A percentile compares a stretch with the other conserved stretches of the same genome.
Conservation (phyloP, 2,797 vertebrate genomes). For the Lepus townsendii region DNA sequence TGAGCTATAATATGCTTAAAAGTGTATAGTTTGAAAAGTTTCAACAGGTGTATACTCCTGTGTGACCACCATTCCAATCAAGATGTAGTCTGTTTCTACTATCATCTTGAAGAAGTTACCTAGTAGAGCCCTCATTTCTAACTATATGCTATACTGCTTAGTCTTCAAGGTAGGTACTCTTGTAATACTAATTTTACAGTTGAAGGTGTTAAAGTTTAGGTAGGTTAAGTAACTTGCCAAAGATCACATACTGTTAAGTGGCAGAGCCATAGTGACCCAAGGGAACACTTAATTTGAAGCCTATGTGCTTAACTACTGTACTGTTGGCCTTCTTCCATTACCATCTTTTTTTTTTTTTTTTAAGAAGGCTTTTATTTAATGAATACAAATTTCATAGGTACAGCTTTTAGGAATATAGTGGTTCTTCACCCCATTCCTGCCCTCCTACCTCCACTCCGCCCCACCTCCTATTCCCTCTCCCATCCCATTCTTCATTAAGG, state of each 20-base stretch:
- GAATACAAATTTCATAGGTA: too few species aligned
- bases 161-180: background rate
- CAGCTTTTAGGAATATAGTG: too few species aligned
- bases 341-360: background rate
- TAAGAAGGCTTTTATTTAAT: too few species aligned
- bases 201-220: slow-evolving; percentile 9
- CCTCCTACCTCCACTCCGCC: too few species aligned
- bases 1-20: background rate
- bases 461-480: too few species aligned
- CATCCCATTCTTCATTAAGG: too few species aligned
- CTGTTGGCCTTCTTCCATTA: background rate
- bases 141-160: background rate
- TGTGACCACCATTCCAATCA: background rate
- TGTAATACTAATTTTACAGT: background rate
- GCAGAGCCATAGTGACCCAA: background rate
- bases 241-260: background rate
- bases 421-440: too few species aligned
- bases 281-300: background rate
- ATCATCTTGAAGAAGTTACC: background rate
- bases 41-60: background rate
- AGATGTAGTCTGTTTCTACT: background rate
- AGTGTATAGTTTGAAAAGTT: background rate
- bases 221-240: background rate
- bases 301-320: background rate
- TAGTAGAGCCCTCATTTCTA: background rate